Percentiles rank a stretch among this genome's conserved stretches.
Evolutionary conservation across 2,888 invertebrate species (phyloP).

Genomic region (Xestia xanthographa): DNA sequence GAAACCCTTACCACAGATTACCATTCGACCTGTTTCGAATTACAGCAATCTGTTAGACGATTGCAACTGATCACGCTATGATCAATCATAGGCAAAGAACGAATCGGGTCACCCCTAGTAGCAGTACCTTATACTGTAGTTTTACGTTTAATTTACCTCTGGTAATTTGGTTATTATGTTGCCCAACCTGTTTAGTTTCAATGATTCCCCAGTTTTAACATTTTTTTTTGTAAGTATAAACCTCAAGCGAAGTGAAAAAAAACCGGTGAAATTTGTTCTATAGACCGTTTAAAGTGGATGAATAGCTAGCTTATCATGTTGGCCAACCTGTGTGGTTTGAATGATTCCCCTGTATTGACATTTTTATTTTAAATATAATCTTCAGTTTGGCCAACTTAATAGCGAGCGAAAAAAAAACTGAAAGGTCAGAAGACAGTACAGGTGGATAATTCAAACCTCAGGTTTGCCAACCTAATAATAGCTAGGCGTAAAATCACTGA

Average conservation of each 20-base stretch:
- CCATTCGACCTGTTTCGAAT: constrained; percentile 58
- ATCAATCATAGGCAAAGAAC: constrained; percentile 58
- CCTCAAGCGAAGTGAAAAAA: too few relatives aligned
- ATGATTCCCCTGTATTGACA: neutral
- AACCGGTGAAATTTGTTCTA: neutral
- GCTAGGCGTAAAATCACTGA: neutral
- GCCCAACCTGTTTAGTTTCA: neutral
- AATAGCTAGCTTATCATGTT: neutral
- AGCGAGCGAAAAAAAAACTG: neutral
- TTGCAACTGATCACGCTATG: constrained; percentile 65
- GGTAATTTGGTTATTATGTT: neutral
- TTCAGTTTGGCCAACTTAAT: neutral
- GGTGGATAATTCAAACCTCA: neutral
- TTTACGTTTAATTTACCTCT: constrained; percentile 1
- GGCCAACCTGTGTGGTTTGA: neutral
- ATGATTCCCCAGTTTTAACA: neutral
- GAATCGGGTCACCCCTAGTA: constrained; percentile 61
- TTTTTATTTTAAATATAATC: neutral
- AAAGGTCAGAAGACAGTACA: neutral
- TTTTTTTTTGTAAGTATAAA: too few relatives aligned
- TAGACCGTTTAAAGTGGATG: neutral
- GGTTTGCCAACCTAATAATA: neutral
- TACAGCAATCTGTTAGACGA: constrained; percentile 57
- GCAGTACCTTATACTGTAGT: constrained; percentile 27
- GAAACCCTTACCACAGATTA: constrained; percentile 33